These are phyloP conservation scores for Epinotia ramella DNA, from an alignment of 2,888 invertebrate species.

Conservation along the genomic window DNA sequence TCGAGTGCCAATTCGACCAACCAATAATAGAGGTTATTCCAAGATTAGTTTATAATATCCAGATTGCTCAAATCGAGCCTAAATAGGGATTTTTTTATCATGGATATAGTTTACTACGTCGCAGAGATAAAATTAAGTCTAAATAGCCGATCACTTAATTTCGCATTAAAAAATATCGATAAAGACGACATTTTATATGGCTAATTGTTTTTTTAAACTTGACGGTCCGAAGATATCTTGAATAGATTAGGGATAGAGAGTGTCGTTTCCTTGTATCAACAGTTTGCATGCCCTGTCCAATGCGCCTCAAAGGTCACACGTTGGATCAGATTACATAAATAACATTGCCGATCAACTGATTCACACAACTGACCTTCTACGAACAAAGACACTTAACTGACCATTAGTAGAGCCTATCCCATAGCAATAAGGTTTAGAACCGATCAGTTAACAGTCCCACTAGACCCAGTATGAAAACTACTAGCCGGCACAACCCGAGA, in stretches of 20 bases:
- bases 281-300: constrained; percentile 1
- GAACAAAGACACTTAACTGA: neutral
- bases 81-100: too few relatives aligned
- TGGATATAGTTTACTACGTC: too few relatives aligned
- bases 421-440: neutral
- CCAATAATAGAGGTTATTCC: too few relatives aligned
- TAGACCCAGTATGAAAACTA: constrained; percentile 23
- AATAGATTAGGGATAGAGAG: neutral
- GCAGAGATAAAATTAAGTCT: too few relatives aligned
- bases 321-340: constrained; percentile 22
- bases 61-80: too few relatives aligned
- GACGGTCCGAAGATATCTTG: neutral
- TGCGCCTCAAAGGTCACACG: constrained; percentile 1
- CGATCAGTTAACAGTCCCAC: neutral
- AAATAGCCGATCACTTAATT: too few relatives aligned
- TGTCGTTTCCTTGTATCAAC: neutral
- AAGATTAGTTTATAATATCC: too few relatives aligned
- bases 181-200: too few relatives aligned
- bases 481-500: constrained; percentile 29
- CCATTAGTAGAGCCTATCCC: neutral
- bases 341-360: constrained; percentile 6
- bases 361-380: constrained; percentile 26
- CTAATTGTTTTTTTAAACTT: neutral
- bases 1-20: neutral
- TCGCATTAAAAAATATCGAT: too few relatives aligned